Conservation (phyloP, 2,113 vertebrate genomes). For the Megaceryle torquata region DNA sequence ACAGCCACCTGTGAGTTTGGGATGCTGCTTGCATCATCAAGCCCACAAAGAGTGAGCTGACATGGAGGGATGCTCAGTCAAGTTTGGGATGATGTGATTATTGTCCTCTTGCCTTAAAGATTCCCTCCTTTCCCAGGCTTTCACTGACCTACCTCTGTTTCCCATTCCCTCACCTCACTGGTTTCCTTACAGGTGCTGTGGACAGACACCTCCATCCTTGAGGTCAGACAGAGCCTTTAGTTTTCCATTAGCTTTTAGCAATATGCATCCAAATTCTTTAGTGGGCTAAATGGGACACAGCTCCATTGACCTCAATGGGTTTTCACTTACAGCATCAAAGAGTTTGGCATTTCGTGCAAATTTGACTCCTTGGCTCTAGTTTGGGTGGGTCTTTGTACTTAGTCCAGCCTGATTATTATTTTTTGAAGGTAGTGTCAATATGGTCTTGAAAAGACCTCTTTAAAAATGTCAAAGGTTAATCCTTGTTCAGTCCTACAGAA, state of each 20-base stretch:
- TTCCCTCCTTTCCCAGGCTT: not conserved
- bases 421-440: not conserved
- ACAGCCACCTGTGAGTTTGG: not conserved
- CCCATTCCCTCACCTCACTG: not conserved
- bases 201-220: not conserved
- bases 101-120: not conserved
- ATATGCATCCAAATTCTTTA: not conserved
- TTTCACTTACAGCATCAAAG: not conserved
- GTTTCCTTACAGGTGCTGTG: not conserved
- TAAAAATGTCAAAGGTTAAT: not conserved
- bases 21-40: accelerated
- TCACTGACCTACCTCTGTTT: not conserved
- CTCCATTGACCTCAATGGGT: not conserved
- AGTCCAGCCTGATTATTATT: not conserved
- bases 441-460: not conserved
- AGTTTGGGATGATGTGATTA: not conserved
- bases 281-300: not conserved
- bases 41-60: not conserved
- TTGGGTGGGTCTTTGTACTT: not conserved
- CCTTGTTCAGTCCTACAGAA: constrained; percentile 6
- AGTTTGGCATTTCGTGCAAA: not conserved
- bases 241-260: not conserved
- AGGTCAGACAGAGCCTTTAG: not conserved
- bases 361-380: not conserved
- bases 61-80: not conserved